phyloP scores from a whole-genome alignment of 1,140 invertebrate genomes.

The Aleiodes sp. region DNA sequence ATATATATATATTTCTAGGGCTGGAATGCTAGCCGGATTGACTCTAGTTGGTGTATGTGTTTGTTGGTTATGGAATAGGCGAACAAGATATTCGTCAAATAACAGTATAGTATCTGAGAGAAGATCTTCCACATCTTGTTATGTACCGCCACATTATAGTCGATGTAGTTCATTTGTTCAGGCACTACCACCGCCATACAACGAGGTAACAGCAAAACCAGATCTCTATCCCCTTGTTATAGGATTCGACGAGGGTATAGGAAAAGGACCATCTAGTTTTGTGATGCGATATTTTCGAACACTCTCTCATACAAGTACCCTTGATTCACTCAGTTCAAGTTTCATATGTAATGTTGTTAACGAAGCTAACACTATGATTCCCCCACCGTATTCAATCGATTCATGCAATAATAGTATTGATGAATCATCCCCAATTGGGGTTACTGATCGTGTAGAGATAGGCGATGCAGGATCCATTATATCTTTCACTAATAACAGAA shows the following conservation, averaged over 20 bases:
- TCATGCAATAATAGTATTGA: slow-evolving; percentile 80
- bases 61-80: slow-evolving; percentile 74
- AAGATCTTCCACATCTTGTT: slow-evolving; percentile 78
- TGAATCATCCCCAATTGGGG: slow-evolving; percentile 65
- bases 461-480: slow-evolving; percentile 55
- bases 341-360: slow-evolving; percentile 83
- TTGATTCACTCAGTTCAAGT: slow-evolving; percentile 83
- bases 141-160: slow-evolving; percentile 77
- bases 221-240: slow-evolving; percentile 85
- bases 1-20: slow-evolving; percentile 62
- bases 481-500: slow-evolving; percentile 68
- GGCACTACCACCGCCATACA: slow-evolving; percentile 80
- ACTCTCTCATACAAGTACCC: slow-evolving; percentile 81
- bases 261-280: slow-evolving; percentile 77
- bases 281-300: slow-evolving; percentile 86
- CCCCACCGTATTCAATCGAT: slow-evolving; percentile 81
- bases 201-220: slow-evolving; percentile 86
- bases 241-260: slow-evolving; percentile 75
- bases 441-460: slow-evolving; percentile 51
- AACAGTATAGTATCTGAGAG: slow-evolving; percentile 71
- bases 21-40: slow-evolving; percentile 69
- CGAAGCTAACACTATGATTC: slow-evolving; percentile 82
- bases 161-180: slow-evolving; percentile 82
- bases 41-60: slow-evolving; percentile 70
- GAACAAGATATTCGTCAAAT: slow-evolving; percentile 47